These are phyloP conservation scores for Colletes gigas DNA, from an alignment of 1,140 invertebrate species.

Conservation along the genomic window DNA sequence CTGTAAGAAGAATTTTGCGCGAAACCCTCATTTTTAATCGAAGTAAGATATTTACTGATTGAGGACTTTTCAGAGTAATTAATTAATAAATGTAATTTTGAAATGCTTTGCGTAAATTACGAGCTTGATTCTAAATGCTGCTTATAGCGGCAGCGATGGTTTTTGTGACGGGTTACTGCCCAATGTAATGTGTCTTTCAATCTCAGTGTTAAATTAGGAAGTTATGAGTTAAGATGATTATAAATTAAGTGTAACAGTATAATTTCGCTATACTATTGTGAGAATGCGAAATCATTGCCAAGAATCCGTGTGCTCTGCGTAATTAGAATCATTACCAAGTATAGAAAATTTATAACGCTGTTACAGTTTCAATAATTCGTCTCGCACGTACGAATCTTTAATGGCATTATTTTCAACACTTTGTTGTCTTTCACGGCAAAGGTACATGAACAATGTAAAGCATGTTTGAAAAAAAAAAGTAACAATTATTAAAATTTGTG, in stretches of 20 bases:
- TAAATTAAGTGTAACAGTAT: slow-evolving; percentile 3
- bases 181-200: slow-evolving; percentile 4
- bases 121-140: background rate
- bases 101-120: background rate
- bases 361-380: slow-evolving; percentile 11
- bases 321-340: slow-evolving; percentile 24
- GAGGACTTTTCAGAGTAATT: background rate
- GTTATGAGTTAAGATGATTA: slow-evolving; percentile 9
- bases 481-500: background rate
- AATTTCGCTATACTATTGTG: background rate
- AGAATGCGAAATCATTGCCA: slow-evolving; percentile 13
- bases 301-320: background rate
- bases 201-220: background rate
- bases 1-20: background rate
- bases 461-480: background rate
- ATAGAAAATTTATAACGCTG: slow-evolving; percentile 25
- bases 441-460: background rate
- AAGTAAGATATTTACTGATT: background rate
- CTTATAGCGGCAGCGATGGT: background rate
- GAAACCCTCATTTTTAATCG: background rate
- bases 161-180: background rate
- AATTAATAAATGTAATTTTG: background rate
- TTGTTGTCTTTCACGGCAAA: too few relatives aligned
- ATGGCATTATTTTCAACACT: background rate
- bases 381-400: background rate